Evolutionary conservation across 2,113 vertebrate genomes (phyloP).

Genomic region (Nematolebias whitei): DNA sequence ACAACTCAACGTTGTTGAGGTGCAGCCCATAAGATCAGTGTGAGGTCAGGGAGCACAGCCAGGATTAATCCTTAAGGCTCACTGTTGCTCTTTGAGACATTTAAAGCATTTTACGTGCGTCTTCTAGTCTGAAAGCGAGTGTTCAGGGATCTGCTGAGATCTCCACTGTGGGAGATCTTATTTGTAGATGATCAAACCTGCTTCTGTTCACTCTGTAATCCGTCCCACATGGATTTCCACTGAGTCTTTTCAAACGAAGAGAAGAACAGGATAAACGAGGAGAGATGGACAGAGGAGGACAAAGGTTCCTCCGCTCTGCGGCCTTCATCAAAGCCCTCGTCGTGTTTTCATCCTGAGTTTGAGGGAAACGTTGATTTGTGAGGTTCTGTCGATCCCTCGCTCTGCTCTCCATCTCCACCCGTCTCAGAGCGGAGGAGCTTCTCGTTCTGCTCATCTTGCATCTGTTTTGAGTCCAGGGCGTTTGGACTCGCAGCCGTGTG

Average conservation of each 20-base stretch:
- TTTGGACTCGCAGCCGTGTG: conserved; percentile 10
- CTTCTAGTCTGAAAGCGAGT: too few species aligned
- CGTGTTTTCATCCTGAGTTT: conserved; percentile 24
- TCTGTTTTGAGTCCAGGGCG: conserved; percentile 29
- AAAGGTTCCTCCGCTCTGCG: conserved; percentile 39
- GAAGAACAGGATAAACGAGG: background rate
- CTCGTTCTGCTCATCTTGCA: conserved; percentile 4
- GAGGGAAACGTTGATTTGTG: conserved; percentile 55
- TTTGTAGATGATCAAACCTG: conserved; percentile 73
- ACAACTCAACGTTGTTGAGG: too few species aligned
- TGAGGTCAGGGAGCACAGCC: too few species aligned
- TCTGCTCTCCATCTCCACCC: conserved; percentile 32
- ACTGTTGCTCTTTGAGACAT: too few species aligned
- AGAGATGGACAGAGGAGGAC: conserved; percentile 27
- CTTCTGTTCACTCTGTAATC: conserved; percentile 69
- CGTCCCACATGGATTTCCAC: conserved; percentile 71
- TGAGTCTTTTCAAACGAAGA: conserved; percentile 52
- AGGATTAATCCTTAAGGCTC: too few species aligned
- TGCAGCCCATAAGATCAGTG: too few species aligned
- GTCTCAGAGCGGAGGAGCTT: conserved; percentile 24
- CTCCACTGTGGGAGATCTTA: conserved; percentile 59
- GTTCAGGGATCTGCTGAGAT: conserved; percentile 66
- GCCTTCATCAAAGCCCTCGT: conserved; percentile 54
- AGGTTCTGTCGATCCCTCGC: conserved; percentile 27
- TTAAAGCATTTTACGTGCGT: too few species aligned